These are phyloP conservation scores for Platysternon megacephalum DNA, from an alignment of 2,113 vertebrate species.

Conservation along the genomic window DNA sequence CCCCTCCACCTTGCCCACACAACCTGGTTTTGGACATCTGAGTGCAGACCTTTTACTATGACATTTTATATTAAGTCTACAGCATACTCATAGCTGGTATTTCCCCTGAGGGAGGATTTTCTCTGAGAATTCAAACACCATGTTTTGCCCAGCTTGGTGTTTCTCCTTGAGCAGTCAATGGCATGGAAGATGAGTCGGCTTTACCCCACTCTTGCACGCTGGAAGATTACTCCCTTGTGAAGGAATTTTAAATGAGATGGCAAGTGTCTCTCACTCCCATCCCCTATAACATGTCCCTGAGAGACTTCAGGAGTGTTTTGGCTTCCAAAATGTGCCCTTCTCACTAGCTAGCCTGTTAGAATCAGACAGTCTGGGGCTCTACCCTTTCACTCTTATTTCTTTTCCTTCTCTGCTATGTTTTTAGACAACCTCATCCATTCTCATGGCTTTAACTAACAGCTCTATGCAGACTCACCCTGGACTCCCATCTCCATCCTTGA, in stretches of 20 bases:
- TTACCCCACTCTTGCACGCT: too few species aligned
- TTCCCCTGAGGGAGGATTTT: not conserved
- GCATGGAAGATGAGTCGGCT: not conserved
- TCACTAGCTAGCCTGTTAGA: not conserved
- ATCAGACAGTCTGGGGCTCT: not conserved
- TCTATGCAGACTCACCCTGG: fast-evolving
- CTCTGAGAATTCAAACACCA: not conserved
- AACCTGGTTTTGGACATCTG: fast-evolving
- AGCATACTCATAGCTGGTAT: not conserved
- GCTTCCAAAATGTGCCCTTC: not conserved
- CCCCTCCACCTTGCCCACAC: not conserved
- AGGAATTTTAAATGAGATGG: too few species aligned
- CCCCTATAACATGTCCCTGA: too few species aligned
- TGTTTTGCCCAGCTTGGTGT: not conserved
- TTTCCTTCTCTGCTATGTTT: not conserved
- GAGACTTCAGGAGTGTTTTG: not conserved
- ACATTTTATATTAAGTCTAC: not conserved
- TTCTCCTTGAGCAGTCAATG: not conserved
- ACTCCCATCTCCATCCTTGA: not conserved
- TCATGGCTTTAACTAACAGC: not conserved
- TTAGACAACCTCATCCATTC: not conserved
- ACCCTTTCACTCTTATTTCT: not conserved
- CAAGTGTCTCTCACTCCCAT: too few species aligned
- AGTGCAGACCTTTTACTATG: not conserved
- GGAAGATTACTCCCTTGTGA: too few species aligned